Base-by-base conservation (phyloP, 2,888 invertebrate genomes). In the Piscicola geometra region DNA sequence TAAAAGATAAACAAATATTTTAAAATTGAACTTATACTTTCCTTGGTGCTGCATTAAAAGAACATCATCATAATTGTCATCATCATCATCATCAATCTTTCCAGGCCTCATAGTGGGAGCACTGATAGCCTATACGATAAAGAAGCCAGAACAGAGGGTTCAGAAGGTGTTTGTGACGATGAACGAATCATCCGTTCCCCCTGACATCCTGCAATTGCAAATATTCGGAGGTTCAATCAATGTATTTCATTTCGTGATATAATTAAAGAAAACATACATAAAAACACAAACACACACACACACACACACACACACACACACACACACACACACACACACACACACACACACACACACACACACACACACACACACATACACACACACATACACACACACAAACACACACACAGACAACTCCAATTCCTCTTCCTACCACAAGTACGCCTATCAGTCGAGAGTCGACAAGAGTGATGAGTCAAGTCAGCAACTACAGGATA, bases 21-120 rank as follows among this genome's bases (percentile, higher is more conserved):
- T n/a, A n/a, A n/a, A n/a, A n/a, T n/a, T n/a, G n/a, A n/a, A n/a
- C n/a, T n/a, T n/a, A n/a, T n/a, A n/a, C n/a, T n/a, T n/a, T n/a
- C n/a, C n/a, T n/a, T n/a, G n/a, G n/a, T n/a, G n/a, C n/a, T n/a
- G n/a, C n/a, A n/a, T n/a, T n/a, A n/a, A n/a, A n/a, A n/a, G n/a
- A n/a, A n/a, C n/a, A n/a, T n/a, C n/a, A n/a, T n/a, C n/a, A n/a
- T n/a, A n/a, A n/a, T n/a, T n/a, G n/a, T n/a, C n/a, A n/a, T n/a
- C n/a, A n/a, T n/a, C n/a, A n/a, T n/a, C n/a, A n/a, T n/a, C n/a
- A n/a, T n/a, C 52, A 1, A 25, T 64, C 56, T 33, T 21, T 21
- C 15, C n/a, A 76, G 76, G 76, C 5, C 47, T 76, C 21, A 47
- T 76, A 33, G 71, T 76, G 1, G 76, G 76, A 5, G 76, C 76